phyloP scores from a whole-genome alignment of 1,140 invertebrate genomes.

The Drosophila navojoa region DNA sequence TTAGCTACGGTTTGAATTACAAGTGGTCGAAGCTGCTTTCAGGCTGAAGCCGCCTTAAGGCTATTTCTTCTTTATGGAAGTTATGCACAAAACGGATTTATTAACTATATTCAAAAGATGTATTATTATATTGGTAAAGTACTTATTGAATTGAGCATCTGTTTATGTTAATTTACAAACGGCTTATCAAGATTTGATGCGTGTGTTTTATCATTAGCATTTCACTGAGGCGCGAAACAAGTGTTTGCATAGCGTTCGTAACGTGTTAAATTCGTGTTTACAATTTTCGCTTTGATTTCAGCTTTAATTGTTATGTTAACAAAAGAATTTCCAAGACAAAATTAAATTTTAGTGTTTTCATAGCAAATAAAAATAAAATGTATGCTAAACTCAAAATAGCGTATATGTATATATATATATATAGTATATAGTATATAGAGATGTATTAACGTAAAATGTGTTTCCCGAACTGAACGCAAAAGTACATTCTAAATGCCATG shows the following conservation, averaged over 20 bases:
- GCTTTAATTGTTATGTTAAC: slow-evolving; percentile 25
- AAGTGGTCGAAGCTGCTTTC: not conserved
- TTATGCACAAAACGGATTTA: slow-evolving; percentile 10
- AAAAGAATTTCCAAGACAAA: slow-evolving; percentile 13
- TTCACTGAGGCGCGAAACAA: slow-evolving; percentile 24
- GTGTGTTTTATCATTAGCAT: slow-evolving; percentile 7
- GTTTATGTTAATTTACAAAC: slow-evolving; percentile 22
- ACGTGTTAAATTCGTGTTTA: slow-evolving; percentile 75
- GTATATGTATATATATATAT: not conserved
- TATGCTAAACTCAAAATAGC: not conserved
- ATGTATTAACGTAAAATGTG: not conserved
- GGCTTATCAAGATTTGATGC: slow-evolving; percentile 20
- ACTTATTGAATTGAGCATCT: slow-evolving; percentile 29
- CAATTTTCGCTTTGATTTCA: slow-evolving; percentile 27
- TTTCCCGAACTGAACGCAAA: slow-evolving; percentile 10
- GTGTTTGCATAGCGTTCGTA: slow-evolving; percentile 54
- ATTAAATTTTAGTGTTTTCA: slow-evolving; percentile 1
- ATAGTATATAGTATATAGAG: slow-evolving; percentile 1
- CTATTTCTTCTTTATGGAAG: slow-evolving; percentile 24
- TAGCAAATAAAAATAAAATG: slow-evolving; percentile 1
- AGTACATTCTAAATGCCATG: slow-evolving; percentile 25
- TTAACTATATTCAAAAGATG: slow-evolving; percentile 8
- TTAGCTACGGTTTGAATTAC: slow-evolving; percentile 12
- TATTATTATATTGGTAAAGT: not conserved
- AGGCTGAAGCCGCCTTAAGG: slow-evolving; percentile 2